phyloP scores from a whole-genome alignment of 2,888 invertebrate species.

The Ommatoiulus sabulosus region DNA sequence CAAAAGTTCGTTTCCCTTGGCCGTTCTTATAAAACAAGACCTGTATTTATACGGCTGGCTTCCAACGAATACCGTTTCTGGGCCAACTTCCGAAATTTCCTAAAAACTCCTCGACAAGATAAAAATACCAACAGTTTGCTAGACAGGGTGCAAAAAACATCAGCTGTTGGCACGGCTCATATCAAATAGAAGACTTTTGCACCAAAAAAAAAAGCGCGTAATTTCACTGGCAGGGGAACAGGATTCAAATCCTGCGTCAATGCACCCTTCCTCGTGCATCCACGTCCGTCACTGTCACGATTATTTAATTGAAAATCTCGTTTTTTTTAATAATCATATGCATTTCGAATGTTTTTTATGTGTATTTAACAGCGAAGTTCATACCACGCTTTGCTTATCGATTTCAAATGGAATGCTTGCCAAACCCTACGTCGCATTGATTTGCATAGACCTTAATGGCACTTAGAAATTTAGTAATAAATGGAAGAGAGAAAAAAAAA shows the following conservation, averaged over 20 bases:
- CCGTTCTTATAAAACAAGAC: constrained; percentile 16
- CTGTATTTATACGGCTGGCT: neutral
- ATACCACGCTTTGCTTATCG: neutral
- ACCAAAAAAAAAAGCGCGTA: neutral
- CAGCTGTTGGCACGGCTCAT: neutral
- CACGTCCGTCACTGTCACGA: constrained; percentile 25
- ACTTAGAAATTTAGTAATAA: constrained; percentile 23
- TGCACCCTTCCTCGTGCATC: neutral
- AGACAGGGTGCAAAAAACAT: constrained; percentile 23
- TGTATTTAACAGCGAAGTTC: neutral
- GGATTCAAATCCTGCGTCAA: neutral
- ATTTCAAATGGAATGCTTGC: constrained; percentile 17
- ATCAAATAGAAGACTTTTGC: constrained; percentile 9
- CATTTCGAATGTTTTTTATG: neutral
- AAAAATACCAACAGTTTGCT: constrained; percentile 25
- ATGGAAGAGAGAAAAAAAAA: neutral
- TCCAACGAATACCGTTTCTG: constrained; percentile 25
- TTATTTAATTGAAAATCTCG: constrained; percentile 7
- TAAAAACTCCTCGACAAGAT: neutral
- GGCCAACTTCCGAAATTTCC: constrained; percentile 44
- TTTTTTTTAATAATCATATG: constrained; percentile 31
- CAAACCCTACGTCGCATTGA: neutral
- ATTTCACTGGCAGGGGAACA: neutral
- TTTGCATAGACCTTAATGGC: constrained; percentile 37
- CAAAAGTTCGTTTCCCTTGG: constrained; percentile 30